These are phyloP conservation scores for Ranitomeya variabilis DNA, from an alignment of 2,113 vertebrate genomes.

Conservation along the genomic window DNA sequence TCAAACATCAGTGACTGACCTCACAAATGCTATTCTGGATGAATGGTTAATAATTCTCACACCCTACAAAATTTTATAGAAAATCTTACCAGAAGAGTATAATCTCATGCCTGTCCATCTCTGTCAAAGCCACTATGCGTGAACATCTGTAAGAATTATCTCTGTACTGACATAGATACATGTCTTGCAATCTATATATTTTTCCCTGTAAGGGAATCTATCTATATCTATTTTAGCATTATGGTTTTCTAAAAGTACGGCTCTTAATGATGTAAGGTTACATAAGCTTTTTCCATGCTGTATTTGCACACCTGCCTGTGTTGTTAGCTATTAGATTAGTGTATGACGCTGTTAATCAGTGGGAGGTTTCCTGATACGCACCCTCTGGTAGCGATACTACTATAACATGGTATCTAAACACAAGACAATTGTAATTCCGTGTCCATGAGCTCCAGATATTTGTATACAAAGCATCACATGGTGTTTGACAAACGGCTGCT, in stretches of 20 bases:
- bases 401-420: constrained; percentile 18
- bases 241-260: not conserved
- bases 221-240: not conserved
- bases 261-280: not conserved
- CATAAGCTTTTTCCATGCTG: not conserved
- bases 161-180: no score
- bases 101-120: no score
- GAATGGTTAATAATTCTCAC: no score
- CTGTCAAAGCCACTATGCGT: no score
- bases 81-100: no score
- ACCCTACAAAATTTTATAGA: no score
- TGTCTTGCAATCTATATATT: no score
- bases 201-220: not conserved
- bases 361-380: constrained; percentile 24
- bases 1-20: no score
- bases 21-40: no score
- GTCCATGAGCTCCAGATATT: not conserved
- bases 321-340: constrained; percentile 4
- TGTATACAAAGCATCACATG: not conserved
- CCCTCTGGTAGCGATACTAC: constrained; percentile 14
- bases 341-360: not conserved
- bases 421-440: not conserved
- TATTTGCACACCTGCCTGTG: constrained; percentile 9
- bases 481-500: not conserved
- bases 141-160: no score